Conservation (phyloP, 2,113 vertebrate genomes). For the Xiphias gladius region DNA sequence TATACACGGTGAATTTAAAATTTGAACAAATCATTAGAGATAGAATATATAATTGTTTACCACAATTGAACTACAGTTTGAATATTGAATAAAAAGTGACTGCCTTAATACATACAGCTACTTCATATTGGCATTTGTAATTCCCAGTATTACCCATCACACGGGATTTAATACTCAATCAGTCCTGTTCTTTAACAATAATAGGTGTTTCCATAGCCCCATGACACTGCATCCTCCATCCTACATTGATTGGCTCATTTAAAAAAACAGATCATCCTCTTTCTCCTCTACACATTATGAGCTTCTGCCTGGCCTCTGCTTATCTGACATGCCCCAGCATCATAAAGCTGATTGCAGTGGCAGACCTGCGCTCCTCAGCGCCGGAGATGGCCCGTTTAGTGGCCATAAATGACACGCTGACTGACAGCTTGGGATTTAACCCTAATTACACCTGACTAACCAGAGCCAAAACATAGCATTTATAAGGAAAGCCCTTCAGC, state of each 20-base stretch:
- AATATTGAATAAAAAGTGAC: background rate
- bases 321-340: constrained; percentile 68
- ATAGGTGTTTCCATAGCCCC: constrained; percentile 9
- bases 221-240: constrained; percentile 48
- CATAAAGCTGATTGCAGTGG: constrained; percentile 75
- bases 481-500: constrained; percentile 44
- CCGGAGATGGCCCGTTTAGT: constrained; percentile 65
- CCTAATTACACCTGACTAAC: constrained; percentile 73
- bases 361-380: constrained; percentile 64
- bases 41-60: background rate
- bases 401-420: constrained; percentile 70
- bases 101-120: background rate
- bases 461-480: constrained; percentile 60
- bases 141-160: constrained; percentile 27
- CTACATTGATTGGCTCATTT: constrained; percentile 47
- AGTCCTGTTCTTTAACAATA: constrained; percentile 25
- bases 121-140: constrained; percentile 36
- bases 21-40: background rate
- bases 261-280: constrained; percentile 54
- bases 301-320: constrained; percentile 41
- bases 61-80: too few relatives aligned
- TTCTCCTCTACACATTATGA: constrained; percentile 26
- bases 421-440: constrained; percentile 70
- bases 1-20: too few relatives aligned
- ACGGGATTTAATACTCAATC: constrained; percentile 31